Conservation (phyloP, 2,888 invertebrate genomes). For the Dryobota labecula region DNA sequence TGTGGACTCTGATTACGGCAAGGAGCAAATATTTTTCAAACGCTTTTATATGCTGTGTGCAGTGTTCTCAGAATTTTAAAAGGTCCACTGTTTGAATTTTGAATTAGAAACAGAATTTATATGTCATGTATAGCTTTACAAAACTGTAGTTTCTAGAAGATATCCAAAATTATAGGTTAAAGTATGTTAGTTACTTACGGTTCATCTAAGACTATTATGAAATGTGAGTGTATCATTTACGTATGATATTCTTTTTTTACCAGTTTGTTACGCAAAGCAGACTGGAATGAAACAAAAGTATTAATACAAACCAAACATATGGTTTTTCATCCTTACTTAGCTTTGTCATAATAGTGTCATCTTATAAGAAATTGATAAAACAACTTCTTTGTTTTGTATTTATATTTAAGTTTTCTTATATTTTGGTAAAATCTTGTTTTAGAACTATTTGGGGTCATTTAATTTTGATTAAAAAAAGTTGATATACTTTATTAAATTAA, state of each 20-base stretch:
- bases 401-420: neutral
- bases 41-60: slow-evolving; percentile 23
- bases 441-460: no score
- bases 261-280: neutral
- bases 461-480: no score
- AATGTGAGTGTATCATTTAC: slow-evolving; percentile 1
- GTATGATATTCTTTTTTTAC: neutral
- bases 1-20: slow-evolving; percentile 48
- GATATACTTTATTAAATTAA: no score
- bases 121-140: neutral
- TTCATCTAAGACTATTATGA: neutral
- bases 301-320: slow-evolving; percentile 18
- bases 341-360: slow-evolving; percentile 15
- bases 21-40: slow-evolving; percentile 54
- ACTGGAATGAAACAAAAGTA: slow-evolving; percentile 10
- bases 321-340: neutral
- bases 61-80: slow-evolving; percentile 49
- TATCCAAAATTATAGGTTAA: neutral
- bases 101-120: slow-evolving; percentile 20
- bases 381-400: slow-evolving; percentile 9
- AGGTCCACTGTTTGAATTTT: slow-evolving; percentile 47
- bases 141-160: slow-evolving; percentile 2
- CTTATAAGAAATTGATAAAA: slow-evolving; percentile 1
- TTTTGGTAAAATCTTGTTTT: neutral
- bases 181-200: neutral